Evolutionary conservation across 1,140 invertebrate species (phyloP), one percentile per base, ranked within the genome.

Genomic region (Neotoxoptera formosana): DNA sequence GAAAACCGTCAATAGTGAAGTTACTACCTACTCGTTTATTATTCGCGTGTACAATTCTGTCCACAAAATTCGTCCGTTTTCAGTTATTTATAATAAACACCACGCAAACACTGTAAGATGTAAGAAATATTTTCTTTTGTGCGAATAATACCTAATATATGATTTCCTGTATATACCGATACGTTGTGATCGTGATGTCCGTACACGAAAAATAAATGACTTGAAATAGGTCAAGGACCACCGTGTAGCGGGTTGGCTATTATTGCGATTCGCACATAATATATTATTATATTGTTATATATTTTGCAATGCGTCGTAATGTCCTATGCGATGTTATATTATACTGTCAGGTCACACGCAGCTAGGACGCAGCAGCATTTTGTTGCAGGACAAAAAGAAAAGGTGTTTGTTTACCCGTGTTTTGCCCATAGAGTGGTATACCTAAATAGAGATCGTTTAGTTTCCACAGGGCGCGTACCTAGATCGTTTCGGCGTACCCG

Each of bases 371-470:
- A n/a, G 1, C 14, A 17, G 60, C n/a, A 47, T 86, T 86, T 30
- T 45, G 84, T 47, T 76, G 21, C 25, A 14, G 84, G 45, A 87
- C 41, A 53, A 53, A 36, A 36, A 47, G 87, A 53, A 90, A 60
- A 90, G 34, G 88, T 30, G 88, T 90, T 90, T 90, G 89, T 90
- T 90, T 90, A 90, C 53, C 53, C 89, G 14, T 90, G 89, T 90
- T 90, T 90, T 36, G 89, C 36, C 60, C 1, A 14, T 47, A n/a
- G 36, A 56, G 56, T 60, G 53, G 89, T 90, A 90, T 90, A n/a
- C n/a, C n/a, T n/a, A 90, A 67, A 90, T 67, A 90, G 36, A 67
- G 53, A 90, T 90, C 89, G 89, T 90, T 90, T 90, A 90, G 89
- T 14, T 90, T 90, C 60, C 89, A 90, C 89, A 30, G 21, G 17